Evolutionary conservation across 2,888 invertebrate genomes (phyloP).

Genomic region (Antheraea assamensis): DNA sequence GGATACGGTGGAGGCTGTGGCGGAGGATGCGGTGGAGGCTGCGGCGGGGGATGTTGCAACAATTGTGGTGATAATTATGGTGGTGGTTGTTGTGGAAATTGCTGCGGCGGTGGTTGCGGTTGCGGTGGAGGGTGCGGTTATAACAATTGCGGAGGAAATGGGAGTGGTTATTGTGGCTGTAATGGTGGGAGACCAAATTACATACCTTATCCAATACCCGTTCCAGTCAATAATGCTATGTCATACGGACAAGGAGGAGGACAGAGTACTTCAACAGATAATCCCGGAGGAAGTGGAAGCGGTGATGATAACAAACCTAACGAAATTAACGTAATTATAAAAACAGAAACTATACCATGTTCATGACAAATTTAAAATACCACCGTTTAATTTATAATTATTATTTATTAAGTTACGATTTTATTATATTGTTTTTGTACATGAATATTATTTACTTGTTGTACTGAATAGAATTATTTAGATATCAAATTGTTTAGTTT

Average conservation of each 20-base stretch:
- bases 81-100: background rate
- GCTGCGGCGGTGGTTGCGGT: constrained; percentile 15
- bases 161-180: background rate
- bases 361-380: constrained; percentile 8
- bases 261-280: constrained; percentile 14
- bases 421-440: background rate
- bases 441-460: background rate
- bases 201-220: constrained; percentile 33
- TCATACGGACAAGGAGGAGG: constrained; percentile 4
- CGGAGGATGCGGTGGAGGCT: constrained; percentile 23
- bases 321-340: constrained; percentile 32
- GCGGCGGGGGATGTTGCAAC: constrained; percentile 27
- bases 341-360: constrained; percentile 24
- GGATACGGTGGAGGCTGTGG: constrained; percentile 26
- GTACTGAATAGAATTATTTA: too few species aligned
- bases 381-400: background rate
- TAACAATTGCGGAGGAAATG: background rate
- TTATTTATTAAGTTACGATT: background rate
- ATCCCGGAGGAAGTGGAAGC: constrained; percentile 15
- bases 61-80: constrained; percentile 23
- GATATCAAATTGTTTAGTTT: too few species aligned
- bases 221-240: constrained; percentile 18
- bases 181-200: constrained; percentile 19
- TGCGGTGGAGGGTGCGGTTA: constrained; percentile 13
- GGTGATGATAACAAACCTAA: constrained; percentile 18